Percentiles rank a stretch among this genome's conserved stretches.
Conservation (phyloP, 92 coral and sea anemone genomes). For the Plumapathes pennacea region DNA sequence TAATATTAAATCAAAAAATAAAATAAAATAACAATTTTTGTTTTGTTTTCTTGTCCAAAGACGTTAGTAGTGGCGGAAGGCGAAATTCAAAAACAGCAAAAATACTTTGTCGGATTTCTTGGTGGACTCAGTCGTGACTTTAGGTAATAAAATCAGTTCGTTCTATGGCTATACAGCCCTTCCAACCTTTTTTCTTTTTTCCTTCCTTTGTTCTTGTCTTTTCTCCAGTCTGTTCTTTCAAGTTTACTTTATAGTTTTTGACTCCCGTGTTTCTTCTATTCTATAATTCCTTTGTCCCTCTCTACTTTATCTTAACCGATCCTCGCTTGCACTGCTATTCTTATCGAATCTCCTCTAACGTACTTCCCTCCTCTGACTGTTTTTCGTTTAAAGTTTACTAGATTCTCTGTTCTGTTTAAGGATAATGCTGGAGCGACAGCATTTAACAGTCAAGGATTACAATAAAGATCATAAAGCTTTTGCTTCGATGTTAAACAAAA, state of each 20-base stretch:
- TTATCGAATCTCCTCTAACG: too few species aligned
- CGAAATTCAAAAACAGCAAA: conserved; percentile 94
- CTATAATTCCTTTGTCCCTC: too few species aligned
- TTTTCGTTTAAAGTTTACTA: too few species aligned
- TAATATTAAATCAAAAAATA: background rate
- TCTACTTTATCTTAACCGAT: too few species aligned
- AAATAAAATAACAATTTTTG: background rate
- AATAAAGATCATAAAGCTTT: conserved; percentile 88
- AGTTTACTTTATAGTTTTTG: background rate
- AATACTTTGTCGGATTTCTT: conserved; percentile 85
- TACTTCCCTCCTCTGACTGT: too few species aligned
- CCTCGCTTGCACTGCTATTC: too few species aligned
- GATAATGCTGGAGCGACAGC: conserved; percentile 82
- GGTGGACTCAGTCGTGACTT: conserved; percentile 90
- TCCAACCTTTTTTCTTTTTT: background rate
- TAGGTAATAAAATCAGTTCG: conserved; percentile 47
- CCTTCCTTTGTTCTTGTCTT: background rate
- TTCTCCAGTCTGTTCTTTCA: background rate
- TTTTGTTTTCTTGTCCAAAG: conserved; percentile 18
- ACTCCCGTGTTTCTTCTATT: background rate
- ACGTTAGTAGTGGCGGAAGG: conserved; percentile 93
- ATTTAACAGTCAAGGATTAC: conserved; percentile 73
- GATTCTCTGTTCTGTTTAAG: conserved; percentile 15
- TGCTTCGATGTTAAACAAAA: conserved; percentile 92
- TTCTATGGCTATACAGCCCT: background rate